phyloP scores from a whole-genome alignment of 2,888 invertebrate species.

The Eupithecia exiguata region DNA sequence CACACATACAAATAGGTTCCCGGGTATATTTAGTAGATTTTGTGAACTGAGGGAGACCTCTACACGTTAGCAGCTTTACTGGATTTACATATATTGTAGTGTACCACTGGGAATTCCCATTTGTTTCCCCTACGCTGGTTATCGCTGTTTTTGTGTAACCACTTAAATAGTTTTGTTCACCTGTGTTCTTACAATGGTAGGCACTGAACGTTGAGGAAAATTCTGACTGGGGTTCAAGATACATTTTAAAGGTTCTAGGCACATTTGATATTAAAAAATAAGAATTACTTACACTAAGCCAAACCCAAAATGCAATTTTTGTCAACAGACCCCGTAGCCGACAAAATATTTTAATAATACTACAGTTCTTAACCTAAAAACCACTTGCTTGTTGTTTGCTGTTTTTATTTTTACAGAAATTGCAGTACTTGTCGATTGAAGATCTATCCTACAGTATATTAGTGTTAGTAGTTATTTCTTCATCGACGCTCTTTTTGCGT shows the following conservation, averaged over 20 bases:
- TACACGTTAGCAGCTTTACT: conserved; percentile 24
- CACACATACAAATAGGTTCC: not conserved
- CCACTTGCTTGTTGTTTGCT: not conserved
- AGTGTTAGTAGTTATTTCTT: not conserved
- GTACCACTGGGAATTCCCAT: conserved; percentile 23
- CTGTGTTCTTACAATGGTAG: conserved; percentile 16
- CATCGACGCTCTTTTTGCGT: not conserved
- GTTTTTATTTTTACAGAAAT: not conserved
- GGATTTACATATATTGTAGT: conserved; percentile 32
- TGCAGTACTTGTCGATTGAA: not conserved
- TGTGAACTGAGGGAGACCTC: not conserved
- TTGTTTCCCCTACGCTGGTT: conserved; percentile 24
- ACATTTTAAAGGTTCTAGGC: not conserved
- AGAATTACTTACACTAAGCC: not conserved
- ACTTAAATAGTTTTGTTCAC: conserved; percentile 26
- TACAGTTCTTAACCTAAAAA: not conserved
- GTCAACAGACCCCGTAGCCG: not conserved
- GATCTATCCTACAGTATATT: not conserved
- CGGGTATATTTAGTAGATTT: conserved; percentile 3
- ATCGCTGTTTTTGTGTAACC: conserved; percentile 28
- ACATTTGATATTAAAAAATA: not conserved
- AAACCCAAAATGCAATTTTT: not conserved
- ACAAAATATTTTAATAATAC: too few relatives aligned
- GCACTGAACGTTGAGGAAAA: conserved; percentile 19
- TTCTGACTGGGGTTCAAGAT: not conserved